Conservation (phyloP, 2,888 invertebrate genomes). For the Morinoia aosen region DNA sequence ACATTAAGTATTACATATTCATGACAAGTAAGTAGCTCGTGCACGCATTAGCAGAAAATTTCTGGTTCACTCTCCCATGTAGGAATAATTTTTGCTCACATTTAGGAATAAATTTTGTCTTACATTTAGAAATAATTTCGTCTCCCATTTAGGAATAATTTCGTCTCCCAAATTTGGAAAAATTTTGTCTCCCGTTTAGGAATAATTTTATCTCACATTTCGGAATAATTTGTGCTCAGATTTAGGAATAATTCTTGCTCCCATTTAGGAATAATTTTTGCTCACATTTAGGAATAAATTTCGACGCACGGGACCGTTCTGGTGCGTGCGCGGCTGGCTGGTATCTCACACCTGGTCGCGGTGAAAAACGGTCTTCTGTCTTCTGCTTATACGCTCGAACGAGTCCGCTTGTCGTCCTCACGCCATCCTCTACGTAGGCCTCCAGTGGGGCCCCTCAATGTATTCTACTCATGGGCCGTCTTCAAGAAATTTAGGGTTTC, state of each 20-base stretch:
- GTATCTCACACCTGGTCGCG: conserved; percentile 23
- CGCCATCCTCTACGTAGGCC: background rate
- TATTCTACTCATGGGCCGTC: too few relatives aligned
- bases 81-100: background rate
- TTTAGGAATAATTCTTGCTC: background rate
- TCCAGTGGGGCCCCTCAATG: background rate
- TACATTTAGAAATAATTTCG: too few relatives aligned
- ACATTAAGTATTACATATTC: too few relatives aligned
- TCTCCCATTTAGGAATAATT: too few relatives aligned
- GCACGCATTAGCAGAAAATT: too few relatives aligned
- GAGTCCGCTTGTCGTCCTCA: background rate
- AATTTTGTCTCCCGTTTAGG: background rate
- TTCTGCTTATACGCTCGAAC: background rate
- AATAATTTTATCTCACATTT: background rate
- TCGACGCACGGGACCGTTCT: background rate
- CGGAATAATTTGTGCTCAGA: background rate
- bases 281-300: background rate
- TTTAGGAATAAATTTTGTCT: background rate
- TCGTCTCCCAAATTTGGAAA: too few relatives aligned
- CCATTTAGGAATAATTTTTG: background rate
- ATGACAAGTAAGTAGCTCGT: too few relatives aligned
- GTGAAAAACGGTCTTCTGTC: conserved; percentile 41
- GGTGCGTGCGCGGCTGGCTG: conserved; percentile 38
- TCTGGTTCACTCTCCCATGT: background rate
- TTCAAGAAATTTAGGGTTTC: background rate